Base-by-base conservation (phyloP, 2,113 vertebrate species). In the Lasiurus cinereus region DNA sequence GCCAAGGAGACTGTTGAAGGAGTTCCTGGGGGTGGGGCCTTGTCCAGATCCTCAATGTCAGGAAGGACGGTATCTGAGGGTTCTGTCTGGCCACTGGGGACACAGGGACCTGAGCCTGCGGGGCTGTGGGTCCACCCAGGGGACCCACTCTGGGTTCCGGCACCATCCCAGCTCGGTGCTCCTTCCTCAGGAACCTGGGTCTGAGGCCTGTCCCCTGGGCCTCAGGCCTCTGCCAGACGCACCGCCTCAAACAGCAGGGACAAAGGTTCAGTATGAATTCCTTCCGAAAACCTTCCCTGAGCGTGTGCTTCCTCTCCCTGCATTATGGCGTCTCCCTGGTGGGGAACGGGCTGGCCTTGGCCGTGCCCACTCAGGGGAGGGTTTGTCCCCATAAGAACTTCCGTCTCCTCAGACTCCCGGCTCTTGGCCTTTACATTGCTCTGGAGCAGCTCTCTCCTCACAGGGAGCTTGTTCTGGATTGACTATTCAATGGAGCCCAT, bases 161-260 rank as follows among this genome's bases (percentile, higher is more conserved):
- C 11, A 27, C 31, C 39, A 6, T 19, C 39, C 6, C 3, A 36
- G 15, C 13, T 1, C 2, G 11, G 0, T 1, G 6, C 10, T 29
- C 79, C 46, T 43, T 39, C 62, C 52, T 62, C 24, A 10, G 43
- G 70, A 62, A 13, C 8, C 73, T 70, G 69, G 39, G 10, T 70
- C 56, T 48, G 36, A 69, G 18, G 36, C 3, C 48, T 56, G 64
- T 12, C 27, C 56, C 13, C 6, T 29, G 21, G 46, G 36, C 43
- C 54, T 7, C 24, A 11, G 31, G 46, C 33, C 66, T 52, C 43
- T n/a, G 66, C 73, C 33, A n/a, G 33, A 12, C 15, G 66, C 88
- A 29, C 56, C 9, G 0, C 83, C 21, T 18, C 0, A 64, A 36
- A 15, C 24, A 12, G 16, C n/a, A 21, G 16, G 46, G 31, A 27